Conservation (phyloP, 2,113 vertebrate genomes). For the Tragelaphus strepsiceros region DNA sequence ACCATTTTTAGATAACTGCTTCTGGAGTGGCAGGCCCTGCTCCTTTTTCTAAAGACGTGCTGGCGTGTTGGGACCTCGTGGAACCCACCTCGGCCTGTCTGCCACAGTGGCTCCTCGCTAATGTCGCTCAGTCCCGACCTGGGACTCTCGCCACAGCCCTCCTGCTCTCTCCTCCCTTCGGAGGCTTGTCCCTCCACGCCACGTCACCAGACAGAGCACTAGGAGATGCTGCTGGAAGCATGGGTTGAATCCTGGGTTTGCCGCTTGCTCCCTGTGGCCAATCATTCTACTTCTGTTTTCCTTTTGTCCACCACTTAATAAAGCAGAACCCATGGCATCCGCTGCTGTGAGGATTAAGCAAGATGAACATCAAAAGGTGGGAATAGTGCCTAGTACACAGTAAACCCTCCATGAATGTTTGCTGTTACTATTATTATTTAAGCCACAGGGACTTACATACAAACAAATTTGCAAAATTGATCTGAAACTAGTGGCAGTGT, state of each 20-base stretch:
- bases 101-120: too few relatives aligned
- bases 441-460: not conserved
- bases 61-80: fast-evolving
- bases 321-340: not conserved
- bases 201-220: not conserved
- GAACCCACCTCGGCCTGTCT: not conserved
- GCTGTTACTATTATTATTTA: not conserved
- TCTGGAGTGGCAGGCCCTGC: not conserved
- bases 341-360: not conserved
- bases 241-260: not conserved
- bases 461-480: not conserved
- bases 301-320: not conserved
- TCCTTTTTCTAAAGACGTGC: not conserved
- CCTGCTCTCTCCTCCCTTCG: not conserved
- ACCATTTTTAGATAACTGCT: not conserved
- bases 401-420: not conserved
- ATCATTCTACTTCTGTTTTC: not conserved
- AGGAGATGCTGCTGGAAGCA: not conserved
- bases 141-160: not conserved
- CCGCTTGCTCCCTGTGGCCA: too few relatives aligned
- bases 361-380: not conserved
- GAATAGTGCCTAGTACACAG: not conserved
- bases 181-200: fast-evolving
- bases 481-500: not conserved
- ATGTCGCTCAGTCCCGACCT: not conserved